Evolutionary conservation across 1,140 invertebrate genomes (phyloP), one percentile per base, ranked within the genome.

Genomic region (Drosophila varians): DNA sequence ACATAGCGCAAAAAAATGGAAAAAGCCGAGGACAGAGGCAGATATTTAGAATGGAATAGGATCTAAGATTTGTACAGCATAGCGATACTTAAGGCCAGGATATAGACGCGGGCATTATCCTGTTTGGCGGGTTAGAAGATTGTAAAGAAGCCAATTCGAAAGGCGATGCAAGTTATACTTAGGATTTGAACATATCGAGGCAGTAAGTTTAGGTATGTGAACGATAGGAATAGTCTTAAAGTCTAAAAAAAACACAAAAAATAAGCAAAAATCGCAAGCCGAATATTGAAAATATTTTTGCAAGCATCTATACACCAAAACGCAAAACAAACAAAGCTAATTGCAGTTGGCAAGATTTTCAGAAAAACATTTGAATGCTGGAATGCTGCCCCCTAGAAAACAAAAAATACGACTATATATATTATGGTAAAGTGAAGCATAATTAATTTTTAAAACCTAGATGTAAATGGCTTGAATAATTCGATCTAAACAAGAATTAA

Each of bases 31-130:
- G 23, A 51, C 34, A 48, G 26, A 42, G 26, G 21, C 14, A 26
- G 64, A 53, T 45, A 36, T 52, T 12, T 51, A 18, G 61, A 28
- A 16, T n/a, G 14, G 60, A 36, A 36, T 86, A 72, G 80, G 55
- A 56, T 65, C 56, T 84, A 84, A 84, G 80, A 80, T 69, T 76
- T 84, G 80, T 84, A 84, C 79, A 84, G 79, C 76, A 60, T 84
- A 84, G 79, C 76, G 80, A 76, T 84, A 84, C 64, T 74, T 75
- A 80, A 51, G 47, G 57, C 47, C 56, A 14, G 62, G 45, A 65
- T 26, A 26, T 25, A 47, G 7, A 26, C 7, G n/a, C 16, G 12
- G 12, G 12, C 21, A 12, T 21, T 21, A 21, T 2, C 21, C 21
- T 21, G 4, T 45, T n/a, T 4, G 42, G 14, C 11, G 19, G 61